These are phyloP conservation scores for Nyctibius bracteatus DNA, from an alignment of 2,113 vertebrate genomes.

Conservation along the genomic window DNA sequence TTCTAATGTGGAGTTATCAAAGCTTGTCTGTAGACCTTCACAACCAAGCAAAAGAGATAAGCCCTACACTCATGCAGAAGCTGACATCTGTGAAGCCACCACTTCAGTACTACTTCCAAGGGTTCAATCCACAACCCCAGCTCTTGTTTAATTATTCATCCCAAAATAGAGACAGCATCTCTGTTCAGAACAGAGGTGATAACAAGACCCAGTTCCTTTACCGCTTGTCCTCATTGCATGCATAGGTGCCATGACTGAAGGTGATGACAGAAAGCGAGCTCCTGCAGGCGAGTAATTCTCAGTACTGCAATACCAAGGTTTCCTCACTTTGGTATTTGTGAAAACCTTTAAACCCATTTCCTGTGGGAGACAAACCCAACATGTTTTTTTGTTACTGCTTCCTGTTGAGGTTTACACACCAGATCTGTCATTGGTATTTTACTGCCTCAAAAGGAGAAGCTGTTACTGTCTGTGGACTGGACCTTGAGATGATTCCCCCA, in stretches of 20 bases:
- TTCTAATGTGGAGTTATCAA: background rate
- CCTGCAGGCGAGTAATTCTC: accelerated
- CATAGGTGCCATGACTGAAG: accelerated
- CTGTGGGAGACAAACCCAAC: constrained; percentile 8
- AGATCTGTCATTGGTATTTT: background rate
- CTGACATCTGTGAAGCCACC: background rate
- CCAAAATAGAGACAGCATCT: background rate
- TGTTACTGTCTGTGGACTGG: background rate
- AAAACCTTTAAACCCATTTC: constrained; percentile 62
- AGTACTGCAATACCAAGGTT: background rate
- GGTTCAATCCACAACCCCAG: background rate
- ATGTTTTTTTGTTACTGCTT: background rate
- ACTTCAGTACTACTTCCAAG: background rate
- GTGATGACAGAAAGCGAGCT: accelerated
- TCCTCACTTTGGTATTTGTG: constrained; percentile 56
- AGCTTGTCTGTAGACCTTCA: background rate
- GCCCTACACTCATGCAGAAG: background rate
- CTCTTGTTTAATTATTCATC: background rate
- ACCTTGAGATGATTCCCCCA: background rate
- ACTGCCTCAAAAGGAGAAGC: background rate
- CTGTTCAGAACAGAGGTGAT: background rate
- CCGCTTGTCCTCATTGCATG: background rate
- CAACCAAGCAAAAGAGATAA: background rate
- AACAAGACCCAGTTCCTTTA: background rate
- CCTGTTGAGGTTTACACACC: background rate